Evolutionary conservation across 2,113 vertebrate genomes (phyloP).

Genomic region (Myiozetetes cayanensis): DNA sequence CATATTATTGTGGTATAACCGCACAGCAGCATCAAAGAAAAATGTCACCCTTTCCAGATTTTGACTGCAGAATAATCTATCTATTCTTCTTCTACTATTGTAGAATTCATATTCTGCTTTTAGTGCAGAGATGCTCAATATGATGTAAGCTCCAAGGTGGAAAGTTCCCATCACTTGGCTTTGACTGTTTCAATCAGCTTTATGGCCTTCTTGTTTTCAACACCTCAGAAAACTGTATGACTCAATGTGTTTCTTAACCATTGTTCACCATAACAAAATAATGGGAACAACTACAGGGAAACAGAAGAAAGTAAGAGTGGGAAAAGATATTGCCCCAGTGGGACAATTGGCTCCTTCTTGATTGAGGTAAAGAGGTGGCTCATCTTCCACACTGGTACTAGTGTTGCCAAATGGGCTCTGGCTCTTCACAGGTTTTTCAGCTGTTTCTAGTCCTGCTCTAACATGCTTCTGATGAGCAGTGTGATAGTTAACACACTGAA

Average conservation of each 20-base stretch:
- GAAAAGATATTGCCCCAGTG: not conserved
- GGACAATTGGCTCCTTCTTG: not conserved
- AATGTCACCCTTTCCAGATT: not conserved
- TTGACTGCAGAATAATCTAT: not conserved
- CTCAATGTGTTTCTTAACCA: not conserved
- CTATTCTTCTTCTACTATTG: not conserved
- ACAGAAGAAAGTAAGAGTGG: not conserved
- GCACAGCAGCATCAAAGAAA: not conserved
- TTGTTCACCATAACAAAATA: not conserved
- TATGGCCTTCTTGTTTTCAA: not conserved
- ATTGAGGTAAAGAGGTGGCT: not conserved
- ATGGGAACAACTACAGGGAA: not conserved
- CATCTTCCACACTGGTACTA: not conserved
- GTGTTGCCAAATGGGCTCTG: not conserved
- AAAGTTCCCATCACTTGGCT: not conserved
- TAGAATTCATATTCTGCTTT: not conserved
- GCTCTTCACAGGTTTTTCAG: not conserved
- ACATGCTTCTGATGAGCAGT: not conserved
- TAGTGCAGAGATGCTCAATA: not conserved
- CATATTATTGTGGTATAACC: not conserved
- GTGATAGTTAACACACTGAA: slow-evolving; percentile 18
- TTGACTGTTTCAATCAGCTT: not conserved
- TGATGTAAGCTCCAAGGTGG: not conserved
- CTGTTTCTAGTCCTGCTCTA: not conserved
- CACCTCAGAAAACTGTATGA: not conserved